Percentiles rank a stretch among this genome's conserved stretches.
Evolutionary conservation across 2,113 vertebrate genomes (phyloP).

Genomic region (Lasiurus borealis): DNA sequence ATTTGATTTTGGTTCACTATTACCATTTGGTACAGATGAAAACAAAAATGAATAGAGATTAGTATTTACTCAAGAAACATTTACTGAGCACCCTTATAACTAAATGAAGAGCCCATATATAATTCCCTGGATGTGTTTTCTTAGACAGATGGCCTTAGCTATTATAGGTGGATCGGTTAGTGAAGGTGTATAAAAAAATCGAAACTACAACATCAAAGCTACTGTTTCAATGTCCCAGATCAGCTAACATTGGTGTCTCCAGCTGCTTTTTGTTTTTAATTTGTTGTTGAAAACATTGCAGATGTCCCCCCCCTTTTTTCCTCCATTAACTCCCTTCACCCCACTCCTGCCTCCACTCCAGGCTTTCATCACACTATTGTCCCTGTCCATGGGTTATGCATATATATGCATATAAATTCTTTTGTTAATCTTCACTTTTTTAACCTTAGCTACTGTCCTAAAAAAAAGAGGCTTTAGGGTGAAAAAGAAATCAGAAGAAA

Average conservation of each 20-base stretch:
- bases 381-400: too few species aligned
- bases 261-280: neutral
- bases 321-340: too few species aligned
- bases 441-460: neutral
- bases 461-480: neutral
- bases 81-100: slow-evolving; percentile 4
- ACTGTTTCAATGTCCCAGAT: neutral
- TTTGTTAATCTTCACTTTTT: neutral
- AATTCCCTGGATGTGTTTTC: neutral
- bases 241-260: neutral
- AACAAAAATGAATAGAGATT: slow-evolving; percentile 24
- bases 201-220: neutral
- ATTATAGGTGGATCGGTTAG: neutral
- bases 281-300: too few species aligned
- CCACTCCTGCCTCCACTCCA: too few species aligned
- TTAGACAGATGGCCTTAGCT: neutral
- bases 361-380: too few species aligned
- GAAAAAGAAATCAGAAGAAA: slow-evolving; percentile 7
- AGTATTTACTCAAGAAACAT: slow-evolving; percentile 10
- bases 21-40: slow-evolving; percentile 63
- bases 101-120: neutral
- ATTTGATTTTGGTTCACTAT: slow-evolving; percentile 43
- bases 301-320: too few species aligned
- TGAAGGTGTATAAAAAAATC: neutral
- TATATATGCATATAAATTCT: too few species aligned